Percentiles rank a stretch among this genome's conserved stretches.
phyloP scores from a whole-genome alignment of 2,888 invertebrate genomes.

The Dysmachus trigonus region DNA sequence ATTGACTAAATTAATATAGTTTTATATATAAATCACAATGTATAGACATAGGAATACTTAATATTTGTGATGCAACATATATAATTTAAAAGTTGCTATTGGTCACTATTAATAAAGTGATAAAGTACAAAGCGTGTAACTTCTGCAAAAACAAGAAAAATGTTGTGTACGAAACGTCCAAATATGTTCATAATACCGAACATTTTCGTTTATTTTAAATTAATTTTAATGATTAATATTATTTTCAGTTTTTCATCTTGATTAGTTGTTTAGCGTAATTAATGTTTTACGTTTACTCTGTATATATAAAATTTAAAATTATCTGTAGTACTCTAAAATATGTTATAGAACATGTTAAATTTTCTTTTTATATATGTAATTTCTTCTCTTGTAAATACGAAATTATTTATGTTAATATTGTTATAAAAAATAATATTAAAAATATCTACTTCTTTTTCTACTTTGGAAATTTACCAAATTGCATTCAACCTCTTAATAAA shows the following conservation, averaged over 20 bases:
- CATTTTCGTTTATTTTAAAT: conserved; percentile 30
- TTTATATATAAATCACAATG: not conserved
- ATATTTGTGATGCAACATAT: not conserved
- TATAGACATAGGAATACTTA: not conserved
- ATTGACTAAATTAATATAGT: not conserved
- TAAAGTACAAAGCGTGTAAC: not conserved
- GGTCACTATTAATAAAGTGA: not conserved
- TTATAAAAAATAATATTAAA: conserved; percentile 30
- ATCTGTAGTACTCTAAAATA: conserved; percentile 29
- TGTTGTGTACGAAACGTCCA: not conserved
- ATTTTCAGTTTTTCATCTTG: conserved; percentile 28
- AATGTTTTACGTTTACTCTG: conserved; percentile 26
- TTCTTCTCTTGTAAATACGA: conserved; percentile 35
- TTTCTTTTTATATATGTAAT: conserved; percentile 37
- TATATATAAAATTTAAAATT: conserved; percentile 21
- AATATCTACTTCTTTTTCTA: conserved; percentile 25
- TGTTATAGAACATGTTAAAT: conserved; percentile 30
- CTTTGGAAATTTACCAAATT: not conserved
- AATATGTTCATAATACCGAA: conserved; percentile 23
- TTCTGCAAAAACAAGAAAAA: not conserved
- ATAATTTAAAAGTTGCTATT: not conserved
- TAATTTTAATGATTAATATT: conserved; percentile 21
- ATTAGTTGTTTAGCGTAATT: conserved; percentile 28
- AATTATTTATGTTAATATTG: conserved; percentile 36
- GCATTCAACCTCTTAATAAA: not conserved